phyloP scores from a whole-genome alignment of 92 coral and sea anemone species.

The Blastomussa wellsi region DNA sequence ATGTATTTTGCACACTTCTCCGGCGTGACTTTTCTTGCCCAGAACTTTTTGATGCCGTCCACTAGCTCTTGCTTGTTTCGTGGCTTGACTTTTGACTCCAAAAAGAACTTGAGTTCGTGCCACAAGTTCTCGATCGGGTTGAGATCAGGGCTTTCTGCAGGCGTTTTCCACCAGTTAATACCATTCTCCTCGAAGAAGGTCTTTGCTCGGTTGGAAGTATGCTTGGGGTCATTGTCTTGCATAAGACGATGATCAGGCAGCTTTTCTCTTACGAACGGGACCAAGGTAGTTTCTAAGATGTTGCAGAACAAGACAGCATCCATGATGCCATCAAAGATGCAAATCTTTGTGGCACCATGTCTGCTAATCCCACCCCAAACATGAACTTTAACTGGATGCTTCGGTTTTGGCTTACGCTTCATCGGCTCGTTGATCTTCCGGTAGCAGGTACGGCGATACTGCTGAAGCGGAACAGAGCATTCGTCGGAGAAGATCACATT shows the following conservation, averaged over 20 bases:
- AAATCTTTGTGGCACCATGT: slow-evolving; percentile 37
- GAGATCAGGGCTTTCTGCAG: slow-evolving; percentile 58
- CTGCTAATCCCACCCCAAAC: slow-evolving; percentile 46
- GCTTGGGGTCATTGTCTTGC: slow-evolving; percentile 41
- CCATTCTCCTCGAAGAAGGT: slow-evolving; percentile 21
- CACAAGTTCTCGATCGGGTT: no score
- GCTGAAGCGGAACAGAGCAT: no score
- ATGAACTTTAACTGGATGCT: slow-evolving; percentile 23
- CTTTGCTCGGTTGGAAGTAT: slow-evolving; percentile 19
- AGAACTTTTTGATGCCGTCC: no score
- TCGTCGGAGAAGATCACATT: slow-evolving; percentile 9
- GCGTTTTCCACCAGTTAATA: slow-evolving; percentile 57
- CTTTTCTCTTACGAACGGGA: slow-evolving; percentile 19
- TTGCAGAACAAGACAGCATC: slow-evolving; percentile 24
- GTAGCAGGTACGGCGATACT: no score
- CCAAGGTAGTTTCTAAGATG: slow-evolving; percentile 17
- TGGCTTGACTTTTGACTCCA: no score
- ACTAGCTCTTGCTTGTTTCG: no score
- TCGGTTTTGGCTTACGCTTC: no score
- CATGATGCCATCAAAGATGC: slow-evolving; percentile 52
- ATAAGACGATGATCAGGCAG: neutral
- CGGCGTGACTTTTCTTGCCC: no score
- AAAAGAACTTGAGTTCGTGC: no score
- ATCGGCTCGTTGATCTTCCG: no score
- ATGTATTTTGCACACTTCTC: no score